A percentile compares a stretch with the other conserved stretches of the same genome.
Evolutionary conservation across 2,888 invertebrate species (phyloP).

Genomic region (Notodonta ziczac): DNA sequence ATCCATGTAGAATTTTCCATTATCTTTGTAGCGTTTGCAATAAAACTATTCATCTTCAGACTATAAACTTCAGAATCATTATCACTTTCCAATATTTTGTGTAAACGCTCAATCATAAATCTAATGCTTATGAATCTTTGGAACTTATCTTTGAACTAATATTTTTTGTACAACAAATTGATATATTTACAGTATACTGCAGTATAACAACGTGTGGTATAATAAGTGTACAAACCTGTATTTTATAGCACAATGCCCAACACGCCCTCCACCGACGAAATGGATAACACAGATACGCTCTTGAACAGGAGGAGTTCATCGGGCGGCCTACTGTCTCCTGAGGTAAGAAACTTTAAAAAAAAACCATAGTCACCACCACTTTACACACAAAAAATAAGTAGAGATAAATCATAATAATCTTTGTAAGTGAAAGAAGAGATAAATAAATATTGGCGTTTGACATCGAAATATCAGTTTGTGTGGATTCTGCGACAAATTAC

Average conservation of each 20-base stretch:
- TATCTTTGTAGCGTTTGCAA: too few species aligned
- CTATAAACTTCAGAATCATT: background rate
- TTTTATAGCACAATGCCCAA: conserved; percentile 86
- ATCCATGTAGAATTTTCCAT: too few species aligned
- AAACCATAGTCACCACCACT: too few species aligned
- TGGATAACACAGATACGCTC: conserved; percentile 81
- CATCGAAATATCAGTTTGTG: too few species aligned
- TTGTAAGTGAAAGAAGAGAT: too few species aligned
- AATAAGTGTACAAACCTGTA: conserved; percentile 1
- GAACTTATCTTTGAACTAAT: conserved; percentile 1
- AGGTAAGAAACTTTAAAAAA: conserved; percentile 71
- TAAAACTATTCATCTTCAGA: background rate
- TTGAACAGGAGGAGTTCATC: conserved; percentile 91
- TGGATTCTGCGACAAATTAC: too few species aligned
- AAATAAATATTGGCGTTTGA: too few species aligned
- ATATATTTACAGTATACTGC: background rate
- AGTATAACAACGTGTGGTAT: background rate
- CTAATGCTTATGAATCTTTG: conserved; percentile 25
- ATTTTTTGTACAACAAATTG: background rate
- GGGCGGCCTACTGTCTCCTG: conserved; percentile 92
- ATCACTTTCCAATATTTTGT: conserved; percentile 23
- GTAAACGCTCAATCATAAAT: conserved; percentile 33
- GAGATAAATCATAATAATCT: too few species aligned
- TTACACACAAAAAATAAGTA: too few species aligned
- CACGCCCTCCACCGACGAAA: conserved; percentile 89